These are phyloP conservation scores for Antheraea assamensis DNA, from an alignment of 2,888 invertebrate species.

Conservation along the genomic window DNA sequence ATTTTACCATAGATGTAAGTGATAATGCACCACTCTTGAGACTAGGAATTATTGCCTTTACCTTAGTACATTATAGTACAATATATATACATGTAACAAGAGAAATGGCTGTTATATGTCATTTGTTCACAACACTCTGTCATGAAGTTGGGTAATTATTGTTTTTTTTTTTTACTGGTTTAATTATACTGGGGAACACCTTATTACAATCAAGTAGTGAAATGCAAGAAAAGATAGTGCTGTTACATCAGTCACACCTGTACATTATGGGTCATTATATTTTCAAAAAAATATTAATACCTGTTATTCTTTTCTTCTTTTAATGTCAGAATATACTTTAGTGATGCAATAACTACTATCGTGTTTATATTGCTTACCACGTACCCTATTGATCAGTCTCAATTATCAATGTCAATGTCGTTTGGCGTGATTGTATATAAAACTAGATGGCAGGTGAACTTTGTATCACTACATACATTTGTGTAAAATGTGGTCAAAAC, in stretches of 20 bases:
- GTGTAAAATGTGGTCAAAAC: too few relatives aligned
- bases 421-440: too few relatives aligned
- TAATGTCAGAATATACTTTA: too few relatives aligned
- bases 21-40: slow-evolving; percentile 23
- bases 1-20: not conserved
- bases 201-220: not conserved
- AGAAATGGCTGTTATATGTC: slow-evolving; percentile 31
- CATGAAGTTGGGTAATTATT: slow-evolving; percentile 33
- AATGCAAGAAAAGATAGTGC: not conserved
- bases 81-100: slow-evolving; percentile 17
- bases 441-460: too few relatives aligned
- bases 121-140: slow-evolving; percentile 35
- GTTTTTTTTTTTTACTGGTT: not conserved
- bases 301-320: too few relatives aligned
- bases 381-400: too few relatives aligned
- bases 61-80: not conserved
- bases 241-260: not conserved
- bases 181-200: not conserved
- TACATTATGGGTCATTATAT: too few relatives aligned
- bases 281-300: too few relatives aligned
- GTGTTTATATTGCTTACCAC: too few relatives aligned
- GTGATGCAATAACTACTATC: too few relatives aligned
- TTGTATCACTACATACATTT: too few relatives aligned
- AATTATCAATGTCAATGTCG: too few relatives aligned
- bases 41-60: slow-evolving; percentile 28